phyloP scores from a whole-genome alignment of 2,797 vertebrate species.

The Syndactyla subalaris region DNA sequence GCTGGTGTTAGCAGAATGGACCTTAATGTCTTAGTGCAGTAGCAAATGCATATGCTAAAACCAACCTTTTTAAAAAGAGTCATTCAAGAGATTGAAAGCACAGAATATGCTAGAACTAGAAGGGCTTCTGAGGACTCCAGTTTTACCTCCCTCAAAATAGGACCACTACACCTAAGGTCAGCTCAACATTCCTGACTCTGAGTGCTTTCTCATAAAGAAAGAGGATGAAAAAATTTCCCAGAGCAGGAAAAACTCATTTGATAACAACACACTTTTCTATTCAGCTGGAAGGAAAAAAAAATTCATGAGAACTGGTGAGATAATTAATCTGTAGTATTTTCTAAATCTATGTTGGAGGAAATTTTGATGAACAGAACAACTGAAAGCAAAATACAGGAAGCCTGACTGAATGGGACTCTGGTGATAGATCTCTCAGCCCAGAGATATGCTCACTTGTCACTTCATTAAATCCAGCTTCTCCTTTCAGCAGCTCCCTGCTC shows the following conservation, averaged over 20 bases:
- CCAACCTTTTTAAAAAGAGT: accelerated
- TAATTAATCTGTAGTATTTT: background rate
- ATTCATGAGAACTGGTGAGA: background rate
- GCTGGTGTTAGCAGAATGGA: background rate
- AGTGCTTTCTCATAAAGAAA: background rate
- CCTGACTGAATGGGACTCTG: background rate
- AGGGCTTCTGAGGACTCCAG: background rate
- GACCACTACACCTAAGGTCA: background rate
- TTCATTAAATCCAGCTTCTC: background rate
- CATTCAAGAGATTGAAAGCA: background rate
- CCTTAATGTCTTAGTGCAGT: background rate
- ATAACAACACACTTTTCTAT: background rate
- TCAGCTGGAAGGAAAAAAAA: background rate
- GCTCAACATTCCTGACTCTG: background rate
- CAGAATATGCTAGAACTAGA: background rate
- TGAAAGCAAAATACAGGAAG: background rate
- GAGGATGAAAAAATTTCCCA: background rate
- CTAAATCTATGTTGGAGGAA: background rate
- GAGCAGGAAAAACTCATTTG: background rate
- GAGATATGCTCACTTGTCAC: background rate
- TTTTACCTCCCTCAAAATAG: background rate
- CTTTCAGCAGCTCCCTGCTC: background rate
- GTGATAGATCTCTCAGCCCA: background rate
- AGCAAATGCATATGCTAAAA: background rate
- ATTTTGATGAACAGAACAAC: background rate